Conservation (phyloP, 2,113 vertebrate species). For the Upupa epops region DNA sequence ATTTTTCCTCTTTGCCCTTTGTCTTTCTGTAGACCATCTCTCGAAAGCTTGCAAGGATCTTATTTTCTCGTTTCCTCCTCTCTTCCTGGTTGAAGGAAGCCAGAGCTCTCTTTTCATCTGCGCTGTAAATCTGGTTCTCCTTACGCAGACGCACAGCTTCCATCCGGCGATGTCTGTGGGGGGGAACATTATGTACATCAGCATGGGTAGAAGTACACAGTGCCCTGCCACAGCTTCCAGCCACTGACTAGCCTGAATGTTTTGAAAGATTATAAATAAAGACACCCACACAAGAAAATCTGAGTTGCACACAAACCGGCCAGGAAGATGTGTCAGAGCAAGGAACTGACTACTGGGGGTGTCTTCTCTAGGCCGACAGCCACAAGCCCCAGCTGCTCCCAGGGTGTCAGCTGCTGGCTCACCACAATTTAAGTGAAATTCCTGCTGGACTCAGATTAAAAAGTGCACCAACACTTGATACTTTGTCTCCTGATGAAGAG, state of each 20-base stretch:
- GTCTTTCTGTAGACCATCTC: constrained; percentile 99
- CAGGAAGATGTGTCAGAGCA: not conserved
- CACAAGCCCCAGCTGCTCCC: not conserved
- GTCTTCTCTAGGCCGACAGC: not conserved
- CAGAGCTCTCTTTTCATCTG: constrained; percentile 93
- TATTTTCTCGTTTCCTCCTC: constrained; percentile 93
- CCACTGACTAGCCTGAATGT: not conserved
- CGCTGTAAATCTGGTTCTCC: constrained; percentile 99
- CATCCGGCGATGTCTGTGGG: constrained; percentile 92
- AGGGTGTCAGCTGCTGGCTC: not conserved
- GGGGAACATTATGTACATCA: not conserved
- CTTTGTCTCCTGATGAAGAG: not conserved
- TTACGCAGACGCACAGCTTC: constrained; percentile 97
- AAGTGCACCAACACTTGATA: not conserved
- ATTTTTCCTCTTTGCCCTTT: constrained; percentile 96
- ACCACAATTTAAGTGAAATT: not conserved
- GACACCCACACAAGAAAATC: not conserved
- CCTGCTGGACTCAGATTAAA: not conserved
- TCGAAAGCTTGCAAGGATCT: constrained; percentile 95
- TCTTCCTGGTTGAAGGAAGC: constrained; percentile 98
- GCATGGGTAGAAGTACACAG: not conserved
- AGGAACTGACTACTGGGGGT: not conserved
- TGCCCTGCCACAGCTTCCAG: fast-evolving
- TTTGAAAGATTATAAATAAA: not conserved
- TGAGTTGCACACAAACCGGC: not conserved